These are phyloP conservation scores for Abrostola tripartita DNA, from an alignment of 2,888 invertebrate genomes.

Conservation along the genomic window DNA sequence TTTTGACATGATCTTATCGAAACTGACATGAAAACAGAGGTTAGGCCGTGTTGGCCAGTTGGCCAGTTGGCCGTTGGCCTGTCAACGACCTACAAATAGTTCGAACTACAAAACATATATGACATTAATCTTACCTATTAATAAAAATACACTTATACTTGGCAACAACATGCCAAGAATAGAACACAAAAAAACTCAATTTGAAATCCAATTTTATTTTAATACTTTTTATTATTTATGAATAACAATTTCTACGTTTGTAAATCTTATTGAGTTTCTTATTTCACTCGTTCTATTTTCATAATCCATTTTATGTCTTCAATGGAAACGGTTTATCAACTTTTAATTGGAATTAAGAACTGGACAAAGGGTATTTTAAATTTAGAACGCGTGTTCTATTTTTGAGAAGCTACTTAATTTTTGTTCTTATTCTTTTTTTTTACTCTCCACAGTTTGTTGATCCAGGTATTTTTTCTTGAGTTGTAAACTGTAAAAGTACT, in stretches of 20 bases:
- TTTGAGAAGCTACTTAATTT: neutral
- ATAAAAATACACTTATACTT: conserved; percentile 17
- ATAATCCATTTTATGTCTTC: conserved; percentile 13
- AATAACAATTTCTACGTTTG: conserved; percentile 12
- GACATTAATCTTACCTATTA: conserved; percentile 30
- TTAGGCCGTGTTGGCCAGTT: no score
- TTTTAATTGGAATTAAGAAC: conserved; percentile 25
- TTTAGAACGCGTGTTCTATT: conserved; percentile 1
- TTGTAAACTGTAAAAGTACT: conserved; percentile 72
- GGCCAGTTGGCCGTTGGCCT: no score
- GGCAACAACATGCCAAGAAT: conserved; percentile 31
- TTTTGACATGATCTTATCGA: no score
- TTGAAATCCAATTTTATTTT: conserved; percentile 47
- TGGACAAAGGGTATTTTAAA: conserved; percentile 6
- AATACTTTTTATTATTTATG: conserved; percentile 32
- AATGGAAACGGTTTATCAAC: conserved; percentile 12
- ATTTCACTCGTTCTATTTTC: conserved; percentile 11
- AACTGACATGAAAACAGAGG: no score
- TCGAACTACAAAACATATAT: neutral
- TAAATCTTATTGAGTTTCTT: conserved; percentile 19
- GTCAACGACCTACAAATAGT: neutral
- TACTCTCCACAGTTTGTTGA: neutral
- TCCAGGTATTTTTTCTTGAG: conserved; percentile 22
- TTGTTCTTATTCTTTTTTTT: conserved; percentile 9
- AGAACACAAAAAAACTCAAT: conserved; percentile 28